A percentile compares a stretch with the other conserved stretches of the same genome.
phyloP scores from a whole-genome alignment of 2,888 invertebrate species.

The Coleophora deauratella region DNA sequence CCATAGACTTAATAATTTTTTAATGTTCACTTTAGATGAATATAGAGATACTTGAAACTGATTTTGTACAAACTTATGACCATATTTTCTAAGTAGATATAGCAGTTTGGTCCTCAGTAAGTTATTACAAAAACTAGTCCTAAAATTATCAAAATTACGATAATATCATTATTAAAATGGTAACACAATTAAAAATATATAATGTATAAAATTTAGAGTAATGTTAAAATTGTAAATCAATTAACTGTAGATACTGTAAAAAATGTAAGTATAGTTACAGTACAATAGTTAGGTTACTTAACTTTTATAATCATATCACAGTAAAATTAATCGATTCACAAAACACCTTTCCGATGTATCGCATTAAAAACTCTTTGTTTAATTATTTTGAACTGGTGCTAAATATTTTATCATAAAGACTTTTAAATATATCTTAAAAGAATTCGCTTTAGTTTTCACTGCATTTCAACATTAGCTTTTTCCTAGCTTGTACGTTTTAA shows the following conservation, averaged over 20 bases:
- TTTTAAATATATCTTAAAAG: slow-evolving; percentile 10
- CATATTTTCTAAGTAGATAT: slow-evolving; percentile 51
- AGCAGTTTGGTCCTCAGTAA: slow-evolving; percentile 65
- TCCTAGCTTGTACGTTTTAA: neutral
- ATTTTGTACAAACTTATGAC: slow-evolving; percentile 63
- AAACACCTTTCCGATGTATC: no score
- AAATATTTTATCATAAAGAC: slow-evolving; percentile 20
- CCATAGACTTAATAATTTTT: no score
- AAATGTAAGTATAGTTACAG: no score
- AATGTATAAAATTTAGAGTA: slow-evolving; percentile 25
- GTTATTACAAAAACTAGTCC: slow-evolving; percentile 69
- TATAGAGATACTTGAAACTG: slow-evolving; percentile 18
- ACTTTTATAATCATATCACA: slow-evolving; percentile 72
- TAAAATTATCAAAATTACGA: slow-evolving; percentile 48
- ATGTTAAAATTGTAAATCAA: slow-evolving; percentile 39
- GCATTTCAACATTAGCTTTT: slow-evolving; percentile 6
- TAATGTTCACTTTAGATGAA: no score
- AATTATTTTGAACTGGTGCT: slow-evolving; percentile 47
- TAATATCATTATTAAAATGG: slow-evolving; percentile 25
- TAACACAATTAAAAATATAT: slow-evolving; percentile 26
- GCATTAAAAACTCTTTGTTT: slow-evolving; percentile 15
- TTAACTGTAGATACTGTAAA: slow-evolving; percentile 67
- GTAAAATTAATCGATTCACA: slow-evolving; percentile 39
- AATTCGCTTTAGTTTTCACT: slow-evolving; percentile 29
- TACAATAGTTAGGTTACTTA: slow-evolving; percentile 57